Percentiles rank a stretch among this genome's conserved stretches.
Conservation (phyloP, 2,113 vertebrate species). For the Tamias sibiricus region DNA sequence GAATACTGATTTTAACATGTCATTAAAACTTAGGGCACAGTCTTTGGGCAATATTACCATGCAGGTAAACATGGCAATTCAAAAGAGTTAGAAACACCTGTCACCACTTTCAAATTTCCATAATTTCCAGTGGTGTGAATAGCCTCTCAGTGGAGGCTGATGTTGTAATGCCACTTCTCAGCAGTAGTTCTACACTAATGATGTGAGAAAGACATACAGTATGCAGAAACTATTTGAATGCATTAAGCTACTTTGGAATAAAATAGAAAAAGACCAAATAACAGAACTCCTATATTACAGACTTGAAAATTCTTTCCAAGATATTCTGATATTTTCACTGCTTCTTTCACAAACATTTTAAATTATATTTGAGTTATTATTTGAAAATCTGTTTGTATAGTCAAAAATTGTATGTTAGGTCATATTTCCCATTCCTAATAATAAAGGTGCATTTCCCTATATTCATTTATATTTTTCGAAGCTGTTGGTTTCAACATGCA, state of each 20-base stretch:
- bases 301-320: constrained; percentile 12
- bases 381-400: not conserved
- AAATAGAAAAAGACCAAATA: constrained; percentile 57
- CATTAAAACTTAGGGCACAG: not conserved
- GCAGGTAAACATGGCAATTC: not conserved
- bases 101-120: constrained; percentile 54
- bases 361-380: not conserved
- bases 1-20: not conserved
- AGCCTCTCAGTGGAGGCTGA: constrained; percentile 56
- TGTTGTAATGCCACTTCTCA: constrained; percentile 56
- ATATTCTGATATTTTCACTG: constrained; percentile 24
- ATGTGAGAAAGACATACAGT: constrained; percentile 41
- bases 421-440: not conserved
- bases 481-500: not conserved
- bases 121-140: constrained; percentile 55
- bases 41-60: not conserved
- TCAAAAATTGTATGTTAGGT: not conserved
- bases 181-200: constrained; percentile 64
- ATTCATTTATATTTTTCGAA: not conserved
- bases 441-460: not conserved
- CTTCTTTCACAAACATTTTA: not conserved
- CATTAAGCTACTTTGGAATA: constrained; percentile 46
- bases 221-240: constrained; percentile 42
- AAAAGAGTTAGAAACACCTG: constrained; percentile 55
- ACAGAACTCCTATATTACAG: not conserved